Percentiles rank a stretch among this genome's conserved stretches.
Conservation (phyloP, 2,888 invertebrate species). For the Melipona bicolor region DNA sequence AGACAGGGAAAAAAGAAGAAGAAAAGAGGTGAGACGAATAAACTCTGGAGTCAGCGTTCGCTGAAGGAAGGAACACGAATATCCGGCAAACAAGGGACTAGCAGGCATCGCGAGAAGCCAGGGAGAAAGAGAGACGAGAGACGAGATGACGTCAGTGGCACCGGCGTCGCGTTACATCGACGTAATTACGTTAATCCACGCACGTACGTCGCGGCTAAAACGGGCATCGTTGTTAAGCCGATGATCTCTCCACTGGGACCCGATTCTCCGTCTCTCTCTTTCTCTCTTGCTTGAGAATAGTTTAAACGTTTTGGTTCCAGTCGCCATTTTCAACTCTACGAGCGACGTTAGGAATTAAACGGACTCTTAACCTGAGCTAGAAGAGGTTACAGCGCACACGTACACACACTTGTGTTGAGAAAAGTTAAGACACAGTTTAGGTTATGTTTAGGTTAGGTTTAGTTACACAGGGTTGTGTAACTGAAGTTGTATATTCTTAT, state of each 20-base stretch:
- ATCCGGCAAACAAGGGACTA: slow-evolving; percentile 61
- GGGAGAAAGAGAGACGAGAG: slow-evolving; percentile 40
- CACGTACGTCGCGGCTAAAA: slow-evolving; percentile 57
- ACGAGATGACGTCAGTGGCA: slow-evolving; percentile 72
- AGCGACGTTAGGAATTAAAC: slow-evolving; percentile 43
- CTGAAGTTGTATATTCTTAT: no score
- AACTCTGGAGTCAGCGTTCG: slow-evolving; percentile 70
- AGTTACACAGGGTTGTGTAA: no score
- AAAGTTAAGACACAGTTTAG: no score
- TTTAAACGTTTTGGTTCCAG: slow-evolving; percentile 1
- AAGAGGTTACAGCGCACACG: not conserved
- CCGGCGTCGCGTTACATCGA: slow-evolving; percentile 76
- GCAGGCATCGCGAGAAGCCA: slow-evolving; percentile 21
- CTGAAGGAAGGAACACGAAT: slow-evolving; percentile 70
- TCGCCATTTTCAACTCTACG: slow-evolving; percentile 5
- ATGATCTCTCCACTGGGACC: slow-evolving; percentile 33
- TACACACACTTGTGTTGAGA: no score
- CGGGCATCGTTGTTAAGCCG: slow-evolving; percentile 40
- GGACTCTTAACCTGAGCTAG: not conserved
- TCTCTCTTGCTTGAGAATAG: not conserved
- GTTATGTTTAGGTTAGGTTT: no score
- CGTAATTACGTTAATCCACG: slow-evolving; percentile 76
- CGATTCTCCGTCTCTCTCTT: not conserved
- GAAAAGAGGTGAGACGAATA: slow-evolving; percentile 37
- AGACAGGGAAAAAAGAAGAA: not conserved